phyloP scores from a whole-genome alignment of 2,113 vertebrate genomes.

The Chaetodon auriga region DNA sequence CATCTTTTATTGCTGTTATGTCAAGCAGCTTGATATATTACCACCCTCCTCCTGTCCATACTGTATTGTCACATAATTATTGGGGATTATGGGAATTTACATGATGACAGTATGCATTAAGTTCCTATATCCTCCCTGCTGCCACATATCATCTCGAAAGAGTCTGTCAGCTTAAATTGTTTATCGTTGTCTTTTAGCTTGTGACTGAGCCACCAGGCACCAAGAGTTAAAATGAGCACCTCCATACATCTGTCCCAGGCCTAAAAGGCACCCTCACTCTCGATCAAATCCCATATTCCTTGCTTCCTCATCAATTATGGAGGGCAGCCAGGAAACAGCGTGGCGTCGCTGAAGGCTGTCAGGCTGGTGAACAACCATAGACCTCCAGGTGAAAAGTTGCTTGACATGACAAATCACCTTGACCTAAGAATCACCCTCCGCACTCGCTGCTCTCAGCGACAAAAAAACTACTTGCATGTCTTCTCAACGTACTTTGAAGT shows the following conservation, averaged over 20 bases:
- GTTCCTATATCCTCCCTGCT: slow-evolving; percentile 1
- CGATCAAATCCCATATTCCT: slow-evolving; percentile 72
- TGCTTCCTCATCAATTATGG: slow-evolving; percentile 76
- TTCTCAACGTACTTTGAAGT: slow-evolving; percentile 2
- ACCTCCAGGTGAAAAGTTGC: slow-evolving; percentile 61
- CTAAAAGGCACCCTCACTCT: slow-evolving; percentile 50
- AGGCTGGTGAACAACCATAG: slow-evolving; percentile 40
- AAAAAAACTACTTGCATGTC: slow-evolving; percentile 35
- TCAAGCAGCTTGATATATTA: slow-evolving; percentile 30
- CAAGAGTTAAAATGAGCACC: slow-evolving; percentile 42
- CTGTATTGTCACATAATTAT: slow-evolving; percentile 7
- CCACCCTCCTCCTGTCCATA: neutral
- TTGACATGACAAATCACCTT: slow-evolving; percentile 76
- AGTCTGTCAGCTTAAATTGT: slow-evolving; percentile 42
- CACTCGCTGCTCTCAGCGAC: slow-evolving; percentile 22
- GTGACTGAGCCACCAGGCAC: slow-evolving; percentile 7
- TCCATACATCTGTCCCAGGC: slow-evolving; percentile 46
- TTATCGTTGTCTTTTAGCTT: slow-evolving; percentile 31
- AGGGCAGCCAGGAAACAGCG: slow-evolving; percentile 73
- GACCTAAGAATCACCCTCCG: slow-evolving; percentile 53
- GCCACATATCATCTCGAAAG: slow-evolving; percentile 5
- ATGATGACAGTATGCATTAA: slow-evolving; percentile 21
- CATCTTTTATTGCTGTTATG: neutral
- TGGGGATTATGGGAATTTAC: slow-evolving; percentile 1
- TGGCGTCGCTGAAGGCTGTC: slow-evolving; percentile 68